Evolutionary conservation across 1,140 invertebrate species (phyloP).

Genomic region (Bombus sibiricus): DNA sequence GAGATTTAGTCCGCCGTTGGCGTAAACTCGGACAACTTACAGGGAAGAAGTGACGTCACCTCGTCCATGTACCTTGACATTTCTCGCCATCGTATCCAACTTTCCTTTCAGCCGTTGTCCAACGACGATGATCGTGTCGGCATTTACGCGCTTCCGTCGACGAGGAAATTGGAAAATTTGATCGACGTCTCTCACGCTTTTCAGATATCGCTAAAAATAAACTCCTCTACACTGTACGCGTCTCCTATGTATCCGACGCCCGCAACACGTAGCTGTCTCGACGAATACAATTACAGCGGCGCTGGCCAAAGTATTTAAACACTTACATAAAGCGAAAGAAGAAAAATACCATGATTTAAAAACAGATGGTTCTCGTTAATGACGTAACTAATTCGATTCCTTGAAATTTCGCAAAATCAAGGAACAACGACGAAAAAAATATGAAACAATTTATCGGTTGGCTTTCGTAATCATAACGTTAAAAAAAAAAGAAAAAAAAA

Average conservation of each 20-base stretch:
- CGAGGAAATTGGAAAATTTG: not conserved
- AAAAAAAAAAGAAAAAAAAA: no score
- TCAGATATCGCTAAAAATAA: constrained; percentile 1
- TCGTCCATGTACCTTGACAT: constrained; percentile 28
- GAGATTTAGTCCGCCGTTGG: not conserved
- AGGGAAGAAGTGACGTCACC: constrained; percentile 26
- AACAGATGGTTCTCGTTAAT: no score
- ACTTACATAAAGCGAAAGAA: not conserved
- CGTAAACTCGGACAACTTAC: not conserved
- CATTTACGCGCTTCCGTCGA: not conserved
- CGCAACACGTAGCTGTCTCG: not conserved
- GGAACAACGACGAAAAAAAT: no score
- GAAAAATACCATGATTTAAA: no score
- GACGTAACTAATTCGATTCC: no score
- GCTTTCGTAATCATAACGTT: no score
- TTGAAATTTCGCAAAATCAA: no score
- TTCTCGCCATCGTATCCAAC: not conserved
- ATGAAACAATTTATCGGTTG: no score
- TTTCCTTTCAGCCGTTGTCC: not conserved
- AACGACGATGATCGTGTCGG: no score
- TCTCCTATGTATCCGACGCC: no score
- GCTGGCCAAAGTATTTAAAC: not conserved
- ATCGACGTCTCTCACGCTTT: not conserved
- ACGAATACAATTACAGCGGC: not conserved
- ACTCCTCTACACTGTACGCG: not conserved